Conservation (phyloP, 1,140 invertebrate genomes). For the Drosophila sechellia region DNA sequence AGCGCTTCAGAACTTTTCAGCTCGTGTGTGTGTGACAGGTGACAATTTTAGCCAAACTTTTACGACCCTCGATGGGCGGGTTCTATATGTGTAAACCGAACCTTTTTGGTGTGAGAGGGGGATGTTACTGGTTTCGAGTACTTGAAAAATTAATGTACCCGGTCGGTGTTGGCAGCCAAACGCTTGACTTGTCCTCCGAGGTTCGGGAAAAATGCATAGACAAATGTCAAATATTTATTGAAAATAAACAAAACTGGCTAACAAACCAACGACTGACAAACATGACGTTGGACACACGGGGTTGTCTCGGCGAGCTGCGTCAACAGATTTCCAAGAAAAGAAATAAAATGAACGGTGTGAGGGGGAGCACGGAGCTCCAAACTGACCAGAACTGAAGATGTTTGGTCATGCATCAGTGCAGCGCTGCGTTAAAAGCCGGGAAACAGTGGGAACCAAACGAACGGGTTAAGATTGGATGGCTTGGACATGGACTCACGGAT, state of each 20-base stretch:
- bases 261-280: constrained; percentile 80
- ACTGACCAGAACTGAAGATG: constrained; percentile 82
- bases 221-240: constrained; percentile 83
- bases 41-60: constrained; percentile 37
- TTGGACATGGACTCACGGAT: constrained; percentile 22
- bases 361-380: constrained; percentile 51
- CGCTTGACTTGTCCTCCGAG: constrained; percentile 52
- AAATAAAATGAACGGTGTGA: constrained; percentile 63
- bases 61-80: constrained; percentile 34
- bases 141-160: constrained; percentile 82
- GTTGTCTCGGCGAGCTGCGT: constrained; percentile 33
- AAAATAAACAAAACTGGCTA: constrained; percentile 73
- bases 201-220: constrained; percentile 75
- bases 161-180: constrained; percentile 68
- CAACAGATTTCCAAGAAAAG: constrained; percentile 78
- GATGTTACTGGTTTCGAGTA: constrained; percentile 27
- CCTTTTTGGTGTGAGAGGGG: neutral
- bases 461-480: constrained; percentile 27
- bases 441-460: constrained; percentile 49
- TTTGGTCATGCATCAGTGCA: constrained; percentile 77
- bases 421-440: constrained; percentile 59
- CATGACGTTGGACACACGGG: constrained; percentile 46
- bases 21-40: constrained; percentile 40
- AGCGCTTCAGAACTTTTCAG: constrained; percentile 32
- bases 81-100: neutral